phyloP scores from a whole-genome alignment of 2,797 vertebrate genomes.

The Miichthys miiuy region DNA sequence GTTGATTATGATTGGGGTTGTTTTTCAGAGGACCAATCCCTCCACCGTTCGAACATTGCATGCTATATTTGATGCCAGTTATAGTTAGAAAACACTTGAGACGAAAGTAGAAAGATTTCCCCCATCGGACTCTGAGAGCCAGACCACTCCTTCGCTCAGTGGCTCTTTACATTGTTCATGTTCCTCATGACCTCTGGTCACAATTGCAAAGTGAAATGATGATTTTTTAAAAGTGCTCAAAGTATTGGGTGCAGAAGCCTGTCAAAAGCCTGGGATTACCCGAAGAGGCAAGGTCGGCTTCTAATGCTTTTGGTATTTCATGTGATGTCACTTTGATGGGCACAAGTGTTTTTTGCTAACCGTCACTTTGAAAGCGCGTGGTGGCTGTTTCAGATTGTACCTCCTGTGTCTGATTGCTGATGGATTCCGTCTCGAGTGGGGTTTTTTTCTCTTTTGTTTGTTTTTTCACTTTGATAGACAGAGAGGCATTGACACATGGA shows the following conservation, averaged over 20 bases:
- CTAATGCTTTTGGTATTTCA: conserved; percentile 39
- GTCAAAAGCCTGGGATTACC: conserved; percentile 48
- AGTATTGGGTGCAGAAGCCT: conserved; percentile 45
- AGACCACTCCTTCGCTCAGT: conserved; percentile 40
- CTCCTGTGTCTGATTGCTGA: conserved; percentile 42
- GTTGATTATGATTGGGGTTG: conserved; percentile 27
- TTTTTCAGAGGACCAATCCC: conserved; percentile 34
- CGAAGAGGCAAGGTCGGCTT: conserved; percentile 1
- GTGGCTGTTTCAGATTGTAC: conserved; percentile 14
- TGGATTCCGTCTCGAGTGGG: conserved; percentile 48
- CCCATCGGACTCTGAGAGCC: conserved; percentile 34
- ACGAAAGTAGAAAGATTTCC: conserved; percentile 46
- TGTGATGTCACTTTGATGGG: conserved; percentile 54
- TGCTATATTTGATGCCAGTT: conserved; percentile 21
- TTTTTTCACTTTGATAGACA: conserved; percentile 48
- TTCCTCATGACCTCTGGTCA: conserved; percentile 65
- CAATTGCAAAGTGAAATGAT: conserved; percentile 58
- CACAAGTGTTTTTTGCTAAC: conserved; percentile 49
- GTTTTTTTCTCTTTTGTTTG: conserved; percentile 33
- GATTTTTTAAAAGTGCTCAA: conserved; percentile 60
- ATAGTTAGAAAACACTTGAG: conserved; percentile 38
- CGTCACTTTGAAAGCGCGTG: conserved; percentile 42
- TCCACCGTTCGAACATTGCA: conserved; percentile 18
- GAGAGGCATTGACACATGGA: conserved; percentile 51
- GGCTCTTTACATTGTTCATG: conserved; percentile 55